Evolutionary conservation across 2,888 invertebrate species (phyloP), one percentile per base, ranked within the genome.

Genomic region (Tenthredo distinguenda): DNA sequence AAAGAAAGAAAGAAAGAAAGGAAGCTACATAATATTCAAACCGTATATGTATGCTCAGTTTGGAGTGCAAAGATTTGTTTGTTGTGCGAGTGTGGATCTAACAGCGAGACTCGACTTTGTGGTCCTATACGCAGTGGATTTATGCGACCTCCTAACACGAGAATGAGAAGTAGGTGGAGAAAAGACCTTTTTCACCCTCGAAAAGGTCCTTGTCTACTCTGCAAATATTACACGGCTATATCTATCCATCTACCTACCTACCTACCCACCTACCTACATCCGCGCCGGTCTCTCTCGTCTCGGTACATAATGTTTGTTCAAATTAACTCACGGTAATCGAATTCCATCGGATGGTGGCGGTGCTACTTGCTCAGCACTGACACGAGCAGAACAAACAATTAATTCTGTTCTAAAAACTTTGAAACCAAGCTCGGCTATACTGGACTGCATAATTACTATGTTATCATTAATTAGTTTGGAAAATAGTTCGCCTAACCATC

Each of bases 281-380:
- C 26, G 7, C 26, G 21, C 31, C 34, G 34, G 31, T 65, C 65
- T 68, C 31, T 68, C 21, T 74, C 43, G 43, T 43, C 77, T 34
- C 34, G 31, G 55, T 77, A 50, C 55, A 47, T 77, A 79, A 62
- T 79, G 58, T 79, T 79, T 79, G 79, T 79, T 79, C 79, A 79
- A 79, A 79, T 79, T 79, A 79, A 79, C 58, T 79, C 58, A 50
- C 37, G 58, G 55, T 79, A 79, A 79, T 79, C 79, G 79, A 79
- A 79, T 79, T 79, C 58, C 55, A 79, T 31, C 77, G 55, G 55
- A 18, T 40, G 47, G 21, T 26, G 18, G 21, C 2, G 40, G 21
- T 74, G n/a, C 72, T 74, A 40, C 43, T 74, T n/a, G 72, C 40
- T 43, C 72, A 74, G 72, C 40, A 37, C 40, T 74, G 72, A 43